Evolutionary conservation across 1,140 invertebrate species (phyloP).

Genomic region (Pseudomyrmex gracilis): DNA sequence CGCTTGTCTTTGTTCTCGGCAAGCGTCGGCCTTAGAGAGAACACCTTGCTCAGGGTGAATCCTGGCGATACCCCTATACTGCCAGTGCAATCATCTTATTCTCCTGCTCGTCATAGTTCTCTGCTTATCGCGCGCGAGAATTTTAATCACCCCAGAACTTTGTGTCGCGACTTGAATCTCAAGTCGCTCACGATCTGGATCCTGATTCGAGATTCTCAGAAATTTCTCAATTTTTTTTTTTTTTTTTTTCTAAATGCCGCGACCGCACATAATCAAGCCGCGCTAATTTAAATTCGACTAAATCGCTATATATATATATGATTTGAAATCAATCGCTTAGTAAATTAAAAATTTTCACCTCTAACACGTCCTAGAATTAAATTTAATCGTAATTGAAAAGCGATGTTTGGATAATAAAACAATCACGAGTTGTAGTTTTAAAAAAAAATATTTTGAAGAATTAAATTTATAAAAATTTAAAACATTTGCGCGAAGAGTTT

Average conservation of each 20-base stretch:
- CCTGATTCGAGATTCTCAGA: background rate
- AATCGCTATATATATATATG: background rate
- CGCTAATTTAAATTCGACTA: background rate
- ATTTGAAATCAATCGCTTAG: background rate
- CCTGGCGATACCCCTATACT: conserved; percentile 94
- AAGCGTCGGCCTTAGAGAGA: conserved; percentile 96
- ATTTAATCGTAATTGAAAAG: conserved; percentile 18
- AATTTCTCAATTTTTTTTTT: too few relatives aligned
- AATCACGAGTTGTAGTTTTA: background rate
- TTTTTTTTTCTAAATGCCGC: background rate
- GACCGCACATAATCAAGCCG: background rate
- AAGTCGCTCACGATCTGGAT: background rate
- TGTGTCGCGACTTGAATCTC: background rate
- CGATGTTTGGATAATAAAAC: background rate
- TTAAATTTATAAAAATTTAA: too few relatives aligned
- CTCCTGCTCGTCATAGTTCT: conserved; percentile 79
- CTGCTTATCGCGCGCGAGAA: conserved; percentile 40
- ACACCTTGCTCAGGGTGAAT: conserved; percentile 99
- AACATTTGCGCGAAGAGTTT: too few relatives aligned
- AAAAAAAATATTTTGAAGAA: too few relatives aligned
- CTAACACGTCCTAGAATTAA: background rate
- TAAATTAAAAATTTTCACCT: conserved; percentile 8
- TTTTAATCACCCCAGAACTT: conserved; percentile 24
- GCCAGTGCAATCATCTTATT: conserved; percentile 85
- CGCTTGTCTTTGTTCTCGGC: conserved; percentile 99